These are phyloP conservation scores for Sminthopsis crassicaudata DNA, from an alignment of 2,113 vertebrate species.

Conservation along the genomic window DNA sequence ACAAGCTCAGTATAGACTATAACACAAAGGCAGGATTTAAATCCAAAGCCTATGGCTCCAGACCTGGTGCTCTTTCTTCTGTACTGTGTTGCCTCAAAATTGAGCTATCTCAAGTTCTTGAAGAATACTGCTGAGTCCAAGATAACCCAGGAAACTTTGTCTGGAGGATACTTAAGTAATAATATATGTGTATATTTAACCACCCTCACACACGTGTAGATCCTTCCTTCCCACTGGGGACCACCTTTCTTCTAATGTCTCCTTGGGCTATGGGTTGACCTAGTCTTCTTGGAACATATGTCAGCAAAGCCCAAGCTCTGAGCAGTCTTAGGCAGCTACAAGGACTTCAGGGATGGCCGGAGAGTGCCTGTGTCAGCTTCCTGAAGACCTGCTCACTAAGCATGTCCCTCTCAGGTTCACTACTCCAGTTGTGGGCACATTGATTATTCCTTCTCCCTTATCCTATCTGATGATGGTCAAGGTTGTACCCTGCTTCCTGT, in stretches of 20 bases:
- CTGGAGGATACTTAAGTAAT: neutral
- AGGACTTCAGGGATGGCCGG: neutral
- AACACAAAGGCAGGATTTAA: neutral
- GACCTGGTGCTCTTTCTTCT: neutral
- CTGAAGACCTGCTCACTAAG: neutral
- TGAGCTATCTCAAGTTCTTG: neutral
- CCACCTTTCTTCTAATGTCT: neutral
- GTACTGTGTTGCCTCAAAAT: neutral
- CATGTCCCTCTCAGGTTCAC: conserved; percentile 73
- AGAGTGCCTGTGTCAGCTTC: neutral
- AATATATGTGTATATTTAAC: neutral
- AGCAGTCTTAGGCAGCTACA: neutral
- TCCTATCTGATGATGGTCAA: conserved; percentile 75
- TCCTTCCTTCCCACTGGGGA: neutral
- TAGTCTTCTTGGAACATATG: neutral
- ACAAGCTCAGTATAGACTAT: neutral
- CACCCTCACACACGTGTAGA: neutral
- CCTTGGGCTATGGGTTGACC: neutral
- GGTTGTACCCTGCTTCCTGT: conserved; percentile 72
- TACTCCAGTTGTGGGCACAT: conserved; percentile 73
- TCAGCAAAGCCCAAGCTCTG: neutral
- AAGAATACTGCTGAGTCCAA: neutral
- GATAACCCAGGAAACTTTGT: neutral
- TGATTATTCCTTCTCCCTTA: conserved; percentile 79
- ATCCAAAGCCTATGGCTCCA: neutral